These are phyloP conservation scores for Cephus runcator DNA, from an alignment of 2,888 invertebrate species.

Conservation along the genomic window DNA sequence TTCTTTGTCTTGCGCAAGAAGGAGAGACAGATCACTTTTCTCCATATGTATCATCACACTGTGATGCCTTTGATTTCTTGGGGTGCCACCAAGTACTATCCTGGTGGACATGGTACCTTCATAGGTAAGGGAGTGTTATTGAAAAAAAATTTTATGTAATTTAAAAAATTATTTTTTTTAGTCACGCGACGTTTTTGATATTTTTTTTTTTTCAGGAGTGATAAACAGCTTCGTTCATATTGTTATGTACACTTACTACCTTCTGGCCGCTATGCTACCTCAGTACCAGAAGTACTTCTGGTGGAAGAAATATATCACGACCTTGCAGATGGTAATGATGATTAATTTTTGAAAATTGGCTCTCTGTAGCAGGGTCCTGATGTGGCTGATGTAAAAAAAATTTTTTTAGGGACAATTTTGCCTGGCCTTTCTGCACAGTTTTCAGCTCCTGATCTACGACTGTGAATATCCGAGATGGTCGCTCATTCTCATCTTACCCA, in stretches of 20 bases:
- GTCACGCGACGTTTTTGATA: background rate
- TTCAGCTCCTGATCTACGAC: slow-evolving; percentile 84
- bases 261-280: slow-evolving; percentile 90
- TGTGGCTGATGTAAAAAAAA: background rate
- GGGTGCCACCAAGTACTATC: slow-evolving; percentile 89
- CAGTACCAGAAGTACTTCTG: slow-evolving; percentile 87
- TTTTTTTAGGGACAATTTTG: slow-evolving; percentile 86
- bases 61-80: slow-evolving; percentile 95
- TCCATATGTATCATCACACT: slow-evolving; percentile 94
- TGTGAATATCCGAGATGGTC: slow-evolving; percentile 91
- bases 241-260: slow-evolving; percentile 93
- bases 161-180: background rate
- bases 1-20: slow-evolving; percentile 95
- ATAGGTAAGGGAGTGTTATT: slow-evolving; percentile 67
- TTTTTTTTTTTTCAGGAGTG: slow-evolving; percentile 68
- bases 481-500: slow-evolving; percentile 85
- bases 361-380: background rate
- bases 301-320: slow-evolving; percentile 95
- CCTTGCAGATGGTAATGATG: slow-evolving; percentile 83
- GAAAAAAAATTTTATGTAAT: background rate
- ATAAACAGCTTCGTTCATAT: slow-evolving; percentile 96
- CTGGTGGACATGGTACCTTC: slow-evolving; percentile 91
- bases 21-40: slow-evolving; percentile 86
- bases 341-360: background rate
- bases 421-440: slow-evolving; percentile 85